Base-by-base conservation (phyloP, 92 coral and sea anemone genomes). In the Zoanthus gigantus region DNA sequence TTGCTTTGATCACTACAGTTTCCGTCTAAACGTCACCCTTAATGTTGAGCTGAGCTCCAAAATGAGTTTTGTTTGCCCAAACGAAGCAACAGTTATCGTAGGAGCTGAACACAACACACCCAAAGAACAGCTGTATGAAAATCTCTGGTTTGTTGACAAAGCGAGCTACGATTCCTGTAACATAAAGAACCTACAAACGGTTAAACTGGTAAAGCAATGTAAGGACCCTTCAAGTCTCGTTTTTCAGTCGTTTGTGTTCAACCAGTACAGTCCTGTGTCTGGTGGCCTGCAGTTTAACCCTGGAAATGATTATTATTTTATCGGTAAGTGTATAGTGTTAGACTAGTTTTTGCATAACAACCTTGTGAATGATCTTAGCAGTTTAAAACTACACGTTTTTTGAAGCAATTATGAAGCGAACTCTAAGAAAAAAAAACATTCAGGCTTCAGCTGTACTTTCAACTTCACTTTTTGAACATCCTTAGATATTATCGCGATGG, bases 91-190 rank as follows among this genome's bases (percentile, higher is more conserved):
- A 29, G 90, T 93, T 81, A 91, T 93, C 71, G 74, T 30, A n/a
- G 67, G 85, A 13, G 48, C 89, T 2, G 75, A 32, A 11, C 83
- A 88, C 72, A 94, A 79, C 34, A 84, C 86, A 13, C 94, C 92
- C 1, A 79, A 54, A 76, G 95, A 93, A 60, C 86, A 93, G 44
- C 68, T 94, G 42, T 89, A 86, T 47, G 95, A 94, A 48, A 94
- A 94, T 50, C 60, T 94, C 32, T 94, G 94, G 98, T 68, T 94
- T 11, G 98, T 94, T 23, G 94, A 94, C 92, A 89, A 87, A 37
- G 84, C 76, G 2, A 86, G 95, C 6, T 94, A 77, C 34, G 94
- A 94, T 72, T 83, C 93, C 50, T 94, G 98, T 88, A 32, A 87
- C 9, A 83, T 93, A 32, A 72, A 72, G 10, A 69, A 31, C 74